Evolutionary conservation across 35 echinoderm and acorn worm species (phyloP).

Genomic region (Anneissia japonica): DNA sequence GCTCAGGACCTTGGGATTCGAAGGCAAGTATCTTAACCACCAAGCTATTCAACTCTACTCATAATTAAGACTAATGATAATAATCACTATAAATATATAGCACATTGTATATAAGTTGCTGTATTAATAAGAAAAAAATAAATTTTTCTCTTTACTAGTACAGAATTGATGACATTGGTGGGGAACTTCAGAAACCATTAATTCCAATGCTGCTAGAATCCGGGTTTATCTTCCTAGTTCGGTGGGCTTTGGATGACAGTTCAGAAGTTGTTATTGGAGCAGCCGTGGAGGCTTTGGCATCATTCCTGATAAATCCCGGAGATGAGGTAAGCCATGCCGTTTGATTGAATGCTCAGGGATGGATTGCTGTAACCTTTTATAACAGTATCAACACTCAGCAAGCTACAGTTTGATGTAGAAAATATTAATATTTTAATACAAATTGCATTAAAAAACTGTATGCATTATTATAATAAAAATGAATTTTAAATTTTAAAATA

Average conservation of each 20-base stretch:
- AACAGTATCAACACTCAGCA: neutral
- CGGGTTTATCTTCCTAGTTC: slow-evolving; percentile 69
- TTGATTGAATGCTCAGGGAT: neutral
- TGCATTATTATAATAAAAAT: too few species aligned
- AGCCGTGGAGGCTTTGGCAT: slow-evolving; percentile 61
- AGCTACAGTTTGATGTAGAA: neutral
- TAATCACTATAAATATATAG: too few species aligned
- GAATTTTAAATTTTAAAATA: too few species aligned
- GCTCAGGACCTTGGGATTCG: too few species aligned
- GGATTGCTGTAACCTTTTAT: neutral
- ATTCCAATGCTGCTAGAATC: slow-evolving; percentile 68
- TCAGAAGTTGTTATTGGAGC: slow-evolving; percentile 82
- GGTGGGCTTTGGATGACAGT: slow-evolving; percentile 81
- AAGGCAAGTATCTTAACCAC: too few species aligned
- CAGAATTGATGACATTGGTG: slow-evolving; percentile 56
- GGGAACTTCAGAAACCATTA: slow-evolving; percentile 63
- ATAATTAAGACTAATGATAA: too few species aligned
- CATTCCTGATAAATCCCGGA: slow-evolving; percentile 76
- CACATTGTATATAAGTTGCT: too few species aligned
- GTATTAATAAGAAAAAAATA: too few species aligned
- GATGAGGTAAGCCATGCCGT: slow-evolving; percentile 91
- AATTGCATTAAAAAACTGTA: too few species aligned
- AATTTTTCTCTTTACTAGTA: neutral
- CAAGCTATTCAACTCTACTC: too few species aligned
- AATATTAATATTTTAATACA: too few species aligned